Evolutionary conservation across 2,113 vertebrate species (phyloP), one percentile per base, ranked within the genome.

Genomic region (Coreoperca whiteheadi): DNA sequence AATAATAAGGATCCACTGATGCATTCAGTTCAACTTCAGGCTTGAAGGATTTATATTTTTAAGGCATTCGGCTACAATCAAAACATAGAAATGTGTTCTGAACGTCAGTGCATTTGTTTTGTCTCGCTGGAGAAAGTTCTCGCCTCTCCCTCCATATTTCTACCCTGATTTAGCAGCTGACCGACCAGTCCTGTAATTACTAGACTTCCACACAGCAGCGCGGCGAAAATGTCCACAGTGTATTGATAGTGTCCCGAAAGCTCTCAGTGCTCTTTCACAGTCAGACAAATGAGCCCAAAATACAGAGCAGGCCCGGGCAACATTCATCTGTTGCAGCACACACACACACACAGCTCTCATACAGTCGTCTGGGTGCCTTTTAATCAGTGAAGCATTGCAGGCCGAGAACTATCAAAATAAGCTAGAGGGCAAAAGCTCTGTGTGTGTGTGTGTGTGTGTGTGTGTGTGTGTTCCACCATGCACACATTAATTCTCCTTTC

Each of bases 251-350:
- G 75, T 60, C 63, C 79, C 53, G 0, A 64, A 64, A 74, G 83
- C 70, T 43, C 64, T 20, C 41, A 1, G 39, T 41, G 69, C 70
- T 59, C 68, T 59, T 76, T 84, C 70, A 75, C 59, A 64, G 50
- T 56, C 69, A 56, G 48, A 89, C 51, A 75, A 83, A 83, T 65
- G 53, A 79, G 77, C 14, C n/a, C 34, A 51, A 80, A 80, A 67
- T 57, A 83, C 68, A 48, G 34, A 56, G 51, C 48, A 65, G 18
- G 53, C 25, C 30, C 4, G 0, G 41, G 59, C 48, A 5, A 46
- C 74, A 74, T 65, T 66, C 61, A 61, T 74, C 61, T 32, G 51
- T 43, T 70, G n/a, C 78, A 51, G 53, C 32, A 48, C 54, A 32
- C 60, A 51, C 11, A 50, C 56, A 41, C 54, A 20, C 57, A 48